Conservation (phyloP, 2,113 vertebrate genomes). For the Xiphorhynchus elegans region DNA sequence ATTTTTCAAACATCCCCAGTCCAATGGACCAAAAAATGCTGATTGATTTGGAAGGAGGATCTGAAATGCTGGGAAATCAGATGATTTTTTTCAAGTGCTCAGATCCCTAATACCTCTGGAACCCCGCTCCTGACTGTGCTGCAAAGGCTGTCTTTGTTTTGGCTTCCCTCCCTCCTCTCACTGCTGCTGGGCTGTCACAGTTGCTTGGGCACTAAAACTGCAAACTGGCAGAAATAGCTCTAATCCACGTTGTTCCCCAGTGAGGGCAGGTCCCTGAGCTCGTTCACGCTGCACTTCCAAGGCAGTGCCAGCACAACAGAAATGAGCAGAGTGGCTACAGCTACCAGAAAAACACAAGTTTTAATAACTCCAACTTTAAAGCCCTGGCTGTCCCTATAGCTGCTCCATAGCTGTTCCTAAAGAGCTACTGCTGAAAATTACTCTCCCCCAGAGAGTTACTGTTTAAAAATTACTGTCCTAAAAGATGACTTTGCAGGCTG, state of each 20-base stretch:
- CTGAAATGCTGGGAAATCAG: not conserved
- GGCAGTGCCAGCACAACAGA: not conserved
- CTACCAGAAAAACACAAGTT: not conserved
- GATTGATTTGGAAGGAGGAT: not conserved
- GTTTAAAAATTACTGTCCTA: not conserved
- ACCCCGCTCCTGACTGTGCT: accelerated
- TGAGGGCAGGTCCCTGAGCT: not conserved
- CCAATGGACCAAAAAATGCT: not conserved
- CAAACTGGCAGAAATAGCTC: not conserved
- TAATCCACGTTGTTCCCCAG: accelerated
- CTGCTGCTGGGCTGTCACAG: not conserved
- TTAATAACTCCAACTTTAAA: not conserved
- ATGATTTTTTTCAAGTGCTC: not conserved
- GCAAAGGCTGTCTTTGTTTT: not conserved
- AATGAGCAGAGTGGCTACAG: not conserved
- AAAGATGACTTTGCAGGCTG: not conserved
- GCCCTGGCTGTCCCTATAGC: not conserved
- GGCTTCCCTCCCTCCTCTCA: not conserved
- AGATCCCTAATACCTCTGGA: not conserved
- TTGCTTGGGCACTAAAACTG: accelerated
- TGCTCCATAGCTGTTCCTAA: not conserved
- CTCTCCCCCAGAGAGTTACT: not conserved
- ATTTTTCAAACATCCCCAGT: not conserved
- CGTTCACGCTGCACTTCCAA: accelerated
- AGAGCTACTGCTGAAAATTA: not conserved